A percentile compares a stretch with the other conserved stretches of the same genome.
These are phyloP conservation scores for Lepus americanus DNA, from an alignment of 2,113 vertebrate species.

Conservation along the genomic window DNA sequence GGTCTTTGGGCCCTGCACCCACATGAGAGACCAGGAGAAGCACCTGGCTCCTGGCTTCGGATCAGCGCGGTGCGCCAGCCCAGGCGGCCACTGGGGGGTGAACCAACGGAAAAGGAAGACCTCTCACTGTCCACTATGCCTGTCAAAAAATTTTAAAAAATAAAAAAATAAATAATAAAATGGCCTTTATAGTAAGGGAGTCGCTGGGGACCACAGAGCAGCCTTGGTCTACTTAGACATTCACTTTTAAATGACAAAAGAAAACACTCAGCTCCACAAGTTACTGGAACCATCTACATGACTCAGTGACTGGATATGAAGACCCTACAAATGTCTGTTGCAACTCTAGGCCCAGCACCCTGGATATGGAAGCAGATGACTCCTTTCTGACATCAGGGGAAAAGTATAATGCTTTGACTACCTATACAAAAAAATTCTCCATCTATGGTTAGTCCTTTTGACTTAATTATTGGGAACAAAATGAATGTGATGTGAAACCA, in stretches of 20 bases:
- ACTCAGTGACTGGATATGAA: not conserved
- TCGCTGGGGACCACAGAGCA: accelerated
- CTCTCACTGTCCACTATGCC: no score
- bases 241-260: conserved; percentile 18
- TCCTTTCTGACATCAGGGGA: not conserved
- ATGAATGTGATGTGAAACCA: not conserved
- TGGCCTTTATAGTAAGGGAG: not conserved
- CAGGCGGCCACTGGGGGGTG: no score
- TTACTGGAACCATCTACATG: not conserved
- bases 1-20: no score
- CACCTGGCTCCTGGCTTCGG: no score
- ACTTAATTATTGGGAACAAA: not conserved
- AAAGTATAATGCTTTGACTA: not conserved
- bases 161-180: not conserved
- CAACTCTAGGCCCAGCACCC: not conserved
- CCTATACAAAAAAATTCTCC: not conserved
- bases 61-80: no score
- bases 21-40: no score
- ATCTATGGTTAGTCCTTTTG: not conserved
- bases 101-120: no score
- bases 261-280: not conserved
- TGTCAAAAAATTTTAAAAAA: no score
- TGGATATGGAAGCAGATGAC: not conserved
- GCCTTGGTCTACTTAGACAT: no score
- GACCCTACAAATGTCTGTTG: not conserved